A percentile compares a stretch with the other conserved stretches of the same genome.
Evolutionary conservation across 2,888 invertebrate species (phyloP).

Genomic region (Dynastes maya): DNA sequence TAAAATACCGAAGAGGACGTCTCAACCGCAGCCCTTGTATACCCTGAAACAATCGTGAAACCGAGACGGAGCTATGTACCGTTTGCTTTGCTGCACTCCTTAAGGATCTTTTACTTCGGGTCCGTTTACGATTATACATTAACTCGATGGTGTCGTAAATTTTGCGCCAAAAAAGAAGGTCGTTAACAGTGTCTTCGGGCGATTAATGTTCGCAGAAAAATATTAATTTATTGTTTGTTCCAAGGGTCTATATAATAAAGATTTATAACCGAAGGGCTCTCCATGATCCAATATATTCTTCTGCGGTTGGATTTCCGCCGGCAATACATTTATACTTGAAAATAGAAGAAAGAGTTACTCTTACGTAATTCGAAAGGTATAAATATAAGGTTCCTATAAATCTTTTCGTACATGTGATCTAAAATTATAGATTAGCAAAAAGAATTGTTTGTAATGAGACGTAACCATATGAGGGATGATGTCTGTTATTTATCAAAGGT

Average conservation of each 20-base stretch:
- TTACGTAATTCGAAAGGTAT: not conserved
- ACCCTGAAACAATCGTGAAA: constrained; percentile 12
- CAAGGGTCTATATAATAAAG: constrained; percentile 41
- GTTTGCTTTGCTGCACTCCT: constrained; percentile 22
- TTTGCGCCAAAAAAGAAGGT: constrained; percentile 38
- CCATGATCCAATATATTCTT: constrained; percentile 27
- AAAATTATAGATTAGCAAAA: not conserved
- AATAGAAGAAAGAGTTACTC: not conserved
- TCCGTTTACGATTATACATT: constrained; percentile 46
- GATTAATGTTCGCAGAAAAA: constrained; percentile 43
- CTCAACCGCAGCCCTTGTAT: not conserved
- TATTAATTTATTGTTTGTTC: constrained; percentile 46
- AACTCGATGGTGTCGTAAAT: constrained; percentile 45
- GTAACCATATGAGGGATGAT: no score
- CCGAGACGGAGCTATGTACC: not conserved
- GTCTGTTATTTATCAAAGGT: no score
- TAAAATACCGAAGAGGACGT: no score
- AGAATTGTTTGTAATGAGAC: no score
- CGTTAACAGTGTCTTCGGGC: constrained; percentile 41
- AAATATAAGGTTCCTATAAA: not conserved
- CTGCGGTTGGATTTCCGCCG: not conserved
- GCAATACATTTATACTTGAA: constrained; percentile 6
- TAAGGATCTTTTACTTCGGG: constrained; percentile 18
- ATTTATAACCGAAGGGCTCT: constrained; percentile 31
- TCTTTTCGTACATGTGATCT: not conserved